Percentiles rank a stretch among this genome's conserved stretches.
Evolutionary conservation across 2,888 invertebrate genomes (phyloP).

Genomic region (Baronia brevicornis): DNA sequence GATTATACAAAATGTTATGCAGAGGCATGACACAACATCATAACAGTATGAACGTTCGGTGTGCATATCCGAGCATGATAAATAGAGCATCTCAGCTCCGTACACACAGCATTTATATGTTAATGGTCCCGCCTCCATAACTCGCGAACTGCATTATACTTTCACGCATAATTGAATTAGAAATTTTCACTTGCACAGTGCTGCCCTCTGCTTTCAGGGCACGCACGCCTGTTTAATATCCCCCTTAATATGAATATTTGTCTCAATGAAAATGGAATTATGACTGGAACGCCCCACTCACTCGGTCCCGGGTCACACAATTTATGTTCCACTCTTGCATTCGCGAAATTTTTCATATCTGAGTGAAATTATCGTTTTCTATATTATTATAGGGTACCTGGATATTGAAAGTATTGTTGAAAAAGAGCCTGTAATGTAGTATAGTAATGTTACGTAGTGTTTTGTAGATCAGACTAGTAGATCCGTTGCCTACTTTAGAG

Average conservation of each 20-base stretch:
- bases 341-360: slow-evolving; percentile 58
- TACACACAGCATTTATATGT: slow-evolving; percentile 23
- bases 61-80: too few relatives aligned
- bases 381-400: slow-evolving; percentile 33
- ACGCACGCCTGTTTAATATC: slow-evolving; percentile 50
- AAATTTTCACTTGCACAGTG: slow-evolving; percentile 37
- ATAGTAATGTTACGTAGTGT: too few relatives aligned
- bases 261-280: slow-evolving; percentile 72
- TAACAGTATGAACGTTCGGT: too few relatives aligned
- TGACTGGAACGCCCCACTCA: slow-evolving; percentile 42
- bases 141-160: slow-evolving; percentile 31
- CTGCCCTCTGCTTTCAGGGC: slow-evolving; percentile 41
- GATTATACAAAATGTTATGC: too few relatives aligned
- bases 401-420: slow-evolving; percentile 25
- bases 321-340: slow-evolving; percentile 48
- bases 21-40: too few relatives aligned
- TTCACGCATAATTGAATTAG: slow-evolving; percentile 34
- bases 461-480: too few relatives aligned
- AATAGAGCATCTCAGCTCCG: too few relatives aligned
- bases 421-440: too few relatives aligned
- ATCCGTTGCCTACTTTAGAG: too few relatives aligned
- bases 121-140: slow-evolving; percentile 26
- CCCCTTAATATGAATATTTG: slow-evolving; percentile 65
- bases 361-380: slow-evolving; percentile 44
- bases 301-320: slow-evolving; percentile 46